phyloP scores from a whole-genome alignment of 2,113 vertebrate genomes.

The Hypanus sabinus region DNA sequence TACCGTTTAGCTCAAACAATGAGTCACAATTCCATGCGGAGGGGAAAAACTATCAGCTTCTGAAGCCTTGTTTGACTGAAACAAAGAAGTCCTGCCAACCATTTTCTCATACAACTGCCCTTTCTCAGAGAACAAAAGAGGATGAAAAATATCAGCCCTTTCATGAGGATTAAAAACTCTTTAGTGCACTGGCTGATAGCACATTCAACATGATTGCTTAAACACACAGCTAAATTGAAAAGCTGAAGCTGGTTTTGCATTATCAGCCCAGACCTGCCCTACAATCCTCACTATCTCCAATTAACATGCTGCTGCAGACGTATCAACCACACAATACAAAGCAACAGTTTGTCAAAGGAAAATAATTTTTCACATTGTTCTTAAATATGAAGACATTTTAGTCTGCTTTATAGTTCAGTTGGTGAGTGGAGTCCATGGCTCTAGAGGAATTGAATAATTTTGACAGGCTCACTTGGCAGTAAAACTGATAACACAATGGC shows the following conservation, averaged over 20 bases:
- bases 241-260: not conserved
- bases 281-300: constrained; percentile 2
- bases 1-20: constrained; percentile 26
- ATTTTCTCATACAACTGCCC: constrained; percentile 7
- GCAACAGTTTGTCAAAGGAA: not conserved
- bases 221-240: not conserved
- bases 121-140: constrained; percentile 29
- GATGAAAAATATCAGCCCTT: constrained; percentile 15
- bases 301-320: not conserved
- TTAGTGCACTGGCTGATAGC: constrained; percentile 7
- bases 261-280: constrained; percentile 22
- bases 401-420: not conserved
- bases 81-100: not conserved
- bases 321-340: not conserved
- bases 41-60: constrained; percentile 9
- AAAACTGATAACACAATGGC: not conserved
- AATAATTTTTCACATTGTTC: constrained; percentile 19
- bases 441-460: not conserved
- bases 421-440: too few species aligned
- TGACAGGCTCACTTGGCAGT: not conserved
- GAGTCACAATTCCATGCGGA: constrained; percentile 12
- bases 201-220: constrained; percentile 10
- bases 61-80: constrained; percentile 17
- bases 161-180: constrained; percentile 27
- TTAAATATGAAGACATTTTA: constrained; percentile 23